Evolutionary conservation across 2,113 vertebrate species (phyloP), one percentile per base, ranked within the genome.

Genomic region (Cyprinodon tularosa): DNA sequence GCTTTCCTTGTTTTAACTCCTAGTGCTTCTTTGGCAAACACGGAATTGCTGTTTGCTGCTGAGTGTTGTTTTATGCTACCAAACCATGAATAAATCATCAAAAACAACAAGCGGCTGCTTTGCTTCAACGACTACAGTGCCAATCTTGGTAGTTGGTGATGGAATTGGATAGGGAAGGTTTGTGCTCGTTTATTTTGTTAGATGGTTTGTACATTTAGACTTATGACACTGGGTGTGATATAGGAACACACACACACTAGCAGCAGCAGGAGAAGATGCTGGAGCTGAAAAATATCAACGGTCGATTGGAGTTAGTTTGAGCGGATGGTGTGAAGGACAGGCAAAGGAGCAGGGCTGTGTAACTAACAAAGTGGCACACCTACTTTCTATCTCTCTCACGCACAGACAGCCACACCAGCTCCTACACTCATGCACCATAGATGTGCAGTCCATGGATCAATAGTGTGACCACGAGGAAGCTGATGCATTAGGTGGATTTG

Each of bases 51-150:
- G 83, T 77, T 80, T 63, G 44, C 73, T 60, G 72, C 44, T 74
- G 63, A 84, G 70, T 88, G 85, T 91, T 90, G 90, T 77, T 81
- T 91, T 84, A 91, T 83, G 79, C 83, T 82, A 74, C 84, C 76
- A 83, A 79, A 70, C 73, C 84, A 92, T 93, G 90, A 93, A 93
- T 94, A 93, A 93, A 93, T 93, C 89, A 94, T 93, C 88, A 92
- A 89, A 90, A 86, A 70, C 85, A 89, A 85, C 83, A 85, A 88
- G 86, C 77, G 81, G 73, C 61, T 72, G 80, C 68, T 81, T 87
- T 80, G 71, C 86, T 77, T 73, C 74, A 70, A 81, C 74, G 82
- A 70, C 86, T 90, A 85, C 83, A 77, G 73, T 73, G 88, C 60
- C 17, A 20, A 71, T 62, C 4, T 74, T 71, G 62, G 80, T 88